Base-by-base conservation (phyloP, 2,888 invertebrate genomes). In the Atethmia centrago region DNA sequence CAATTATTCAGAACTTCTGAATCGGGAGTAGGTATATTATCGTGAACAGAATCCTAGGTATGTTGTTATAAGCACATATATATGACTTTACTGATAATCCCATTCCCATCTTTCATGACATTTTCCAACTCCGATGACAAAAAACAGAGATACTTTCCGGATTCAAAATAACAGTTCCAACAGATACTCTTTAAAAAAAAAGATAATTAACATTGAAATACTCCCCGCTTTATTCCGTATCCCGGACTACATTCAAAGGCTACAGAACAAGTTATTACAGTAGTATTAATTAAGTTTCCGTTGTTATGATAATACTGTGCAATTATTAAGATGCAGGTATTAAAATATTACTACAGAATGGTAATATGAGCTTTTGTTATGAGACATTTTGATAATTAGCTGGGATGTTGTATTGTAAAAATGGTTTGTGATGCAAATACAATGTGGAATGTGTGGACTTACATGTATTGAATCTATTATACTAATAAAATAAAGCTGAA, bases 221-320 rank as follows among this genome's bases (percentile, higher is more conserved):
- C 14, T 36, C 2, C n/a, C 36, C n/a, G 7, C 16, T 67, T 71
- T 71, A 45, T 36, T 0, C 25, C 7, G 4, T 71, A 45, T 8
- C n/a, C 71, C 19, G n/a, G 25, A 14, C 9, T 53, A 19, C 53
- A 45, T 28, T 9, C 73, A 63, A 63, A 53, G n/a, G 19, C 63
- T n/a, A 45, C 12, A 62, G 45, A 53, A 51, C 45, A 63, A 76
- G 65, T 55, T 64, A 73, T 76, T 55, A 71, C 74, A 40, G 67
- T 42, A 49, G 51, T 49, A 70, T 79, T 85, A 76, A 85, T 85
- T 82, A 76, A 71, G 47, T 45, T 69, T 70, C 59, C 5, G 40
- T 71, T 82, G 72, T 82, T 77, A 80, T 83, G 67, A 47, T 82
- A 83, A 84, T 71, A 55, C 16, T 31, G 10, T 76, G 58, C 55